phyloP scores from a whole-genome alignment of 2,113 vertebrate genomes.

The Carlito syrichta region DNA sequence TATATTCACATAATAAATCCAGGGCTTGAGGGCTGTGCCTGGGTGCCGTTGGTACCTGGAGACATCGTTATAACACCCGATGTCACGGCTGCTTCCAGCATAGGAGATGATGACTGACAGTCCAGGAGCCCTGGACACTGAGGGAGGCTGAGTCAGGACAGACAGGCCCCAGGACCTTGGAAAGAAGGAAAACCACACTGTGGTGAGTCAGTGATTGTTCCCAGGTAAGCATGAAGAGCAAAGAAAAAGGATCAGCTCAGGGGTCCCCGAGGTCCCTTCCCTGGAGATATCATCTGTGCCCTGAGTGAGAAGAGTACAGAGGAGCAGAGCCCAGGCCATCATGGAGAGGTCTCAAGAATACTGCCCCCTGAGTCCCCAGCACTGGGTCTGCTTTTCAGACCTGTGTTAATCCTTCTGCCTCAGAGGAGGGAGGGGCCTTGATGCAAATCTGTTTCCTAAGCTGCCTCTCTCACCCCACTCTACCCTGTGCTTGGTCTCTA shows the following conservation, averaged over 20 bases:
- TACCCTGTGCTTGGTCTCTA: no score
- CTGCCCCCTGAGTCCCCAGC: neutral
- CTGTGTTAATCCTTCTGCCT: neutral
- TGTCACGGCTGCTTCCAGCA: neutral
- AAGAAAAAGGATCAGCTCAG: neutral
- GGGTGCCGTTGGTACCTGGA: constrained; percentile 26
- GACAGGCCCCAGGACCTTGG: neutral
- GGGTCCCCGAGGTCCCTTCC: neutral
- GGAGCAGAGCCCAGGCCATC: neutral
- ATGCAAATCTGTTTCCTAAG: neutral
- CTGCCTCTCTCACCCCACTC: no score
- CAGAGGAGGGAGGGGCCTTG: no score
- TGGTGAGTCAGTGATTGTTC: neutral
- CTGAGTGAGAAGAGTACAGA: neutral
- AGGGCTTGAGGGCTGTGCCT: neutral
- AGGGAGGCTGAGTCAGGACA: neutral
- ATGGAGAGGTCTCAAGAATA: neutral
- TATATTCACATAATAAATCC: accelerated
- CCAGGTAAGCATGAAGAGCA: neutral
- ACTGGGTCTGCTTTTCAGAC: no score
- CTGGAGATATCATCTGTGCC: neutral
- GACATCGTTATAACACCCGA: accelerated
- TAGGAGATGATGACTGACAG: neutral
- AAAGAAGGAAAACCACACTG: neutral
- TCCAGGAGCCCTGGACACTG: neutral